phyloP scores from a whole-genome alignment of 2,888 invertebrate genomes.

The Trichopria drosophilae region DNA sequence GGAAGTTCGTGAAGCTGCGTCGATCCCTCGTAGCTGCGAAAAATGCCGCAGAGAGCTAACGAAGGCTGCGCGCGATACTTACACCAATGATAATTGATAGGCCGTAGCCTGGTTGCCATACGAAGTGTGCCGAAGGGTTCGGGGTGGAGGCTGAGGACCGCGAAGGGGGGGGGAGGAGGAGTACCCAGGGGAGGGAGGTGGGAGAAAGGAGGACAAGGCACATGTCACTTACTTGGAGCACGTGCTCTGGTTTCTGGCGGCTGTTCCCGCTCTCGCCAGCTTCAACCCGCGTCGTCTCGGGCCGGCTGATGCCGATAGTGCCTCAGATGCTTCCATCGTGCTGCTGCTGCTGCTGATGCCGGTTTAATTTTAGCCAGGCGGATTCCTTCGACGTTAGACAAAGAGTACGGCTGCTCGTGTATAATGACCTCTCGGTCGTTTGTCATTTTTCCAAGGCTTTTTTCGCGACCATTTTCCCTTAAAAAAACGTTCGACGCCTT shows the following conservation, averaged over 20 bases:
- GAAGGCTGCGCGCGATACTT: background rate
- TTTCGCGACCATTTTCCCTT: constrained; percentile 17
- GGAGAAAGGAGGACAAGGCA: constrained; percentile 43
- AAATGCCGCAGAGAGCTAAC: too few relatives aligned
- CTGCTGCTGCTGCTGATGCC: constrained; percentile 42
- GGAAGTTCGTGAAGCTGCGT: too few relatives aligned
- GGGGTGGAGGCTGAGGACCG: constrained; percentile 1
- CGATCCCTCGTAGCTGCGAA: too few relatives aligned
- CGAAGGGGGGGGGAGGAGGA: background rate
- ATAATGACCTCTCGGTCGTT: background rate
- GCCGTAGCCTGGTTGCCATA: constrained; percentile 17
- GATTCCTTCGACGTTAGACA: constrained; percentile 52
- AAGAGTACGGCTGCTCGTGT: constrained; percentile 49
- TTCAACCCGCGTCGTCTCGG: too few relatives aligned
- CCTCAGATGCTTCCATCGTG: constrained; percentile 42
- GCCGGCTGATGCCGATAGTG: too few relatives aligned
- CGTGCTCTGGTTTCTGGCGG: constrained; percentile 57
- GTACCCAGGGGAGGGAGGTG: constrained; percentile 25
- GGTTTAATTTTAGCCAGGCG: constrained; percentile 53
- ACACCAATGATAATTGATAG: constrained; percentile 37
- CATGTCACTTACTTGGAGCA: constrained; percentile 55
- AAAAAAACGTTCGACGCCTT: too few relatives aligned
- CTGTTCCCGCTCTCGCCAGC: constrained; percentile 53
- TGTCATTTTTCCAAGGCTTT: constrained; percentile 6
- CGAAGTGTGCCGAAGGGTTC: too few relatives aligned